Evolutionary conservation across 2,797 vertebrate genomes (phyloP), one percentile per base, ranked within the genome.

Genomic region (Iguana delicatissima): DNA sequence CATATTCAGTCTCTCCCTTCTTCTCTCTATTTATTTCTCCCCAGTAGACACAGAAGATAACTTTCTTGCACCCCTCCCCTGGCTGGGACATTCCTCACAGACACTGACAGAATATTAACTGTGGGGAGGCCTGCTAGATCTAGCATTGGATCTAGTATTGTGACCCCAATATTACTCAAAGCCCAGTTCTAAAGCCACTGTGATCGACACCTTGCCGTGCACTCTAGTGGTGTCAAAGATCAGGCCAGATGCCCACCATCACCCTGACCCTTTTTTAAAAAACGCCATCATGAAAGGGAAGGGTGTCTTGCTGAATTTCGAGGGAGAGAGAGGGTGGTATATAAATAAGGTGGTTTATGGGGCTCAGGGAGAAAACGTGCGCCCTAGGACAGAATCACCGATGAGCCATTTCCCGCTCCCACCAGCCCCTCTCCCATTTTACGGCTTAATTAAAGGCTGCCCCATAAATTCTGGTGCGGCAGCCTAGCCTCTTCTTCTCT

Each of bases 381-480:
- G 88, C 90, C 92, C 87, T 8, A 91, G 92, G 89, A 89, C 82
- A 91, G 92, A 86, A 85, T 90, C 86, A 77, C 90, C 88, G 32
- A 88, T 77, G 88, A 64, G 57, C 90, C 85, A 88, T 88, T 93
- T 90, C 87, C 88, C 67, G 46, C 89, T 89, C 90, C 90, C 64
- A 87, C 74, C 88, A 84, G 83, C 90, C 90, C 90, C 88, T 89
- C 85, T 84, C 59, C 67, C 83, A 76, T 85, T 93, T 90, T 93
- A 93, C 90, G 84, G 90, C 90, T 93, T 93, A 87, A 93, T 93
- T 93, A 93, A 93, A 89, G 88, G 80, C 90, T 84, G 81, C 88
- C 76, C 92, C 86, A 93, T 93, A 93, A 93, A 93, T 93, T 90
- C 35, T 90, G 57, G 18, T 20, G 83, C 29, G 4, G 86, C 90